A percentile compares a stretch with the other conserved stretches of the same genome.
Conservation (phyloP, 2,888 invertebrate genomes). For the Drosophila paranaensis region DNA sequence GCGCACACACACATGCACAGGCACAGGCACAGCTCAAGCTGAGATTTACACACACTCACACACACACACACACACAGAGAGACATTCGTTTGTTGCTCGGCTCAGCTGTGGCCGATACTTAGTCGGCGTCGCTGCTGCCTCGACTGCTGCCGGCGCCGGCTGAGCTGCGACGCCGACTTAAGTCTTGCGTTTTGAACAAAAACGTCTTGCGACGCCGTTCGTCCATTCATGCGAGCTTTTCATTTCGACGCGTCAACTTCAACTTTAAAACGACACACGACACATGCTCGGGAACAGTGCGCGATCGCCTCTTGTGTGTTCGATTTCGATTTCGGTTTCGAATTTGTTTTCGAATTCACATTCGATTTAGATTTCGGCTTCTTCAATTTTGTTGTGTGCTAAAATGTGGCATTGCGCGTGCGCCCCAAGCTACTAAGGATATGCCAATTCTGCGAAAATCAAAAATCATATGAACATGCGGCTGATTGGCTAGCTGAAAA, state of each 20-base stretch:
- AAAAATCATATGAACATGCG: slow-evolving; percentile 36
- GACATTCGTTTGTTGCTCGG: slow-evolving; percentile 39
- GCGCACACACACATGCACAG: slow-evolving; percentile 39
- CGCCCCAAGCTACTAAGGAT: slow-evolving; percentile 26
- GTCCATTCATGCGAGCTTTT: slow-evolving; percentile 85
- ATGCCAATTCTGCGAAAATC: slow-evolving; percentile 9
- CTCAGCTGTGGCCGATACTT: slow-evolving; percentile 56
- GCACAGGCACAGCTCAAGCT: too few relatives aligned
- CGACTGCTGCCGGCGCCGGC: slow-evolving; percentile 27
- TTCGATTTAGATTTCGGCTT: slow-evolving; percentile 15
- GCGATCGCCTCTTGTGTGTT: slow-evolving; percentile 56
- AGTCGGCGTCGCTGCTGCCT: slow-evolving; percentile 61
- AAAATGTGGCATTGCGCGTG: slow-evolving; percentile 25
- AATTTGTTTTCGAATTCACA: slow-evolving; percentile 1
- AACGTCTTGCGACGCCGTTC: slow-evolving; percentile 82
- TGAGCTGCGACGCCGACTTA: slow-evolving; percentile 57
- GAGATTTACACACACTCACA: slow-evolving; percentile 1
- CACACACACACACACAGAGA: slow-evolving; percentile 8
- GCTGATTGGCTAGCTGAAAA: slow-evolving; percentile 15
- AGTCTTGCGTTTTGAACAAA: slow-evolving; percentile 82
- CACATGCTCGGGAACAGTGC: slow-evolving; percentile 80
- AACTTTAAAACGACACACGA: slow-evolving; percentile 73
- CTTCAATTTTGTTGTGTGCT: slow-evolving; percentile 24
- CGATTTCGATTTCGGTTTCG: slow-evolving; percentile 25
- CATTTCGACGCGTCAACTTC: slow-evolving; percentile 85